These are phyloP conservation scores for Amblyteles armatorius DNA, from an alignment of 2,888 invertebrate species.

Conservation along the genomic window DNA sequence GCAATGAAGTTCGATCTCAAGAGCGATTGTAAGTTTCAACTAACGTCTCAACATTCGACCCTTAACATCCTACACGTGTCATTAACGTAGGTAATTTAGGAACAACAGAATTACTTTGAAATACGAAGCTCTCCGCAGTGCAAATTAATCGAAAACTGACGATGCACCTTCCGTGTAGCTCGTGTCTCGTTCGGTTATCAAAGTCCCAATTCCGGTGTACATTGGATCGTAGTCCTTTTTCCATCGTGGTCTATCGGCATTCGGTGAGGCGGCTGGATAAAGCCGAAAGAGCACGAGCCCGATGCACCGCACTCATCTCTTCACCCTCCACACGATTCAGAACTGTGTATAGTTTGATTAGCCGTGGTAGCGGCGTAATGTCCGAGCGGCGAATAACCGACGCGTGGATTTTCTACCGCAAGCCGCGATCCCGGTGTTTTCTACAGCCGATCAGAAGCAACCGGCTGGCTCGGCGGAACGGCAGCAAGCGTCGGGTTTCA, in stretches of 20 bases:
- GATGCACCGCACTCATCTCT: not conserved
- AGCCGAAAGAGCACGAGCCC: slow-evolving; percentile 48
- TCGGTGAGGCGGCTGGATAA: slow-evolving; percentile 15
- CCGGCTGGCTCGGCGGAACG: not conserved
- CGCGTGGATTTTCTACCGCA: slow-evolving; percentile 48
- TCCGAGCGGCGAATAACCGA: slow-evolving; percentile 56
- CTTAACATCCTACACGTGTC: no score
- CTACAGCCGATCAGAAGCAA: slow-evolving; percentile 10
- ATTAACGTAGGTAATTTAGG: no score
- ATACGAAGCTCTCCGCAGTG: not conserved
- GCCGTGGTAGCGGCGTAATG: slow-evolving; percentile 47
- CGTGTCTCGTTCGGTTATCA: slow-evolving; percentile 27
- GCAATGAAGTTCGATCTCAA: no score
- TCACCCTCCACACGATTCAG: slow-evolving; percentile 5
- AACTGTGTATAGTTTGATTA: slow-evolving; percentile 22
- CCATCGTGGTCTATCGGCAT: not conserved
- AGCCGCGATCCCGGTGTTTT: slow-evolving; percentile 12
- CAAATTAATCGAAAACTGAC: not conserved
- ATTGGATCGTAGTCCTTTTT: slow-evolving; percentile 48
- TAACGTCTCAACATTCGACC: no score
- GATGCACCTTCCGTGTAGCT: not conserved
- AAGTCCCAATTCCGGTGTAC: slow-evolving; percentile 32
- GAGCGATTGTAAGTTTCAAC: no score
- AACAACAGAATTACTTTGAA: not conserved
- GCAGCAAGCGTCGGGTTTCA: slow-evolving; percentile 25